Evolutionary conservation across 2,113 vertebrate species (phyloP), one percentile per base, ranked within the genome.

Genomic region (Connochaetes taurinus): DNA sequence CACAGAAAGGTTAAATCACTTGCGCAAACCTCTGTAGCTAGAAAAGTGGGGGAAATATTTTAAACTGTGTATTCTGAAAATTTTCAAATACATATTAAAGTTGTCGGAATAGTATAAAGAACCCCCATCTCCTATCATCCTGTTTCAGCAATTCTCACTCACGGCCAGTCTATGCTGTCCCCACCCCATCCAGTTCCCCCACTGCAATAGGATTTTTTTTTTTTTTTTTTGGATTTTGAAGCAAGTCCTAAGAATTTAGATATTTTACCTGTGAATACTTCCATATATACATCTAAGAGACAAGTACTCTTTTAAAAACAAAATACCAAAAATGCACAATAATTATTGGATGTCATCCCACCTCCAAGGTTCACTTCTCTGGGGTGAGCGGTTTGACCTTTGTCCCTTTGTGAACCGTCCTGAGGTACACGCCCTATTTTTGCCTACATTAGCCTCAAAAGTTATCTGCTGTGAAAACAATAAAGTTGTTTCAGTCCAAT

Each of bases 51-150:
- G n/a, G 45, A 82, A 62, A 55, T 55, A 4, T 7, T 90, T 58
- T 36, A 6, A 86, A 55, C 50, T 58, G 29, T 36, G 36, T 31
- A 19, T 62, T 53, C 76, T 58, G 67, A 58, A 87, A 82, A 10
- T 11, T 47, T 89, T 74, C 60, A 47, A n/a, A 45, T 21, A 27
- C 2, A 53, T 8, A 14, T 43, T 60, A 36, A 29, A 43, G 33
- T 29, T 3, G 33, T 47, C 10, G 7, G 67, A 29, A 21, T 6
- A 19, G 29, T 27, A 36, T 58, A 15, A 43, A 0, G 9, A 87
- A 5, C 5, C 15, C 5, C 53, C 2, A 9, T 40, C 47, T 43
- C 7, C 43, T 16, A 0, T 53, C 45, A 3, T 12, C 23, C 16
- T 5, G 15, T n/a, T 55, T 89, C 58, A 9, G 0, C 23, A 40